Conservation (phyloP, 2,888 invertebrate species). For the Eupithecia tripunctaria region DNA sequence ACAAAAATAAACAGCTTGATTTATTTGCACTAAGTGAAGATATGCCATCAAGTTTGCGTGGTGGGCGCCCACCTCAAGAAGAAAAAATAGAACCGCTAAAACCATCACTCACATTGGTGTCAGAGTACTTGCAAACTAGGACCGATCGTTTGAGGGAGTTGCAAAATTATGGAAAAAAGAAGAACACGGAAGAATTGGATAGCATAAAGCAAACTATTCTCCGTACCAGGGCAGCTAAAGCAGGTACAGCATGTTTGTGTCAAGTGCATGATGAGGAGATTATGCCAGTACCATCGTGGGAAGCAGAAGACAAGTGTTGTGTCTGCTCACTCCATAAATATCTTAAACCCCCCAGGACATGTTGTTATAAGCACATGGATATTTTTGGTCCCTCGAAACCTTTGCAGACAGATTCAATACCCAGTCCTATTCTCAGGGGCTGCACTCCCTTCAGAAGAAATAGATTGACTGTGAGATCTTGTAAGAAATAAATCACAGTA, state of each 20-base stretch:
- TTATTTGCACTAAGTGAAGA: slow-evolving; percentile 78
- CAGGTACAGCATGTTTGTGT: slow-evolving; percentile 72
- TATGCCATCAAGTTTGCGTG: slow-evolving; percentile 74
- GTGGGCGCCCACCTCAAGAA: slow-evolving; percentile 53
- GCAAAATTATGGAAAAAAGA: slow-evolving; percentile 51
- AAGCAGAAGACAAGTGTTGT: slow-evolving; percentile 58
- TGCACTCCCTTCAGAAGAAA: slow-evolving; percentile 58
- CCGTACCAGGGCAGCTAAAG: slow-evolving; percentile 62
- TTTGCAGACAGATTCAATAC: slow-evolving; percentile 45
- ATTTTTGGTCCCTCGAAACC: slow-evolving; percentile 55
- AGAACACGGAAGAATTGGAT: slow-evolving; percentile 65
- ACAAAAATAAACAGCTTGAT: slow-evolving; percentile 63
- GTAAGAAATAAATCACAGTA: slow-evolving; percentile 48
- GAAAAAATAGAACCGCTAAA: slow-evolving; percentile 50
- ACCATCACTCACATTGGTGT: slow-evolving; percentile 69
- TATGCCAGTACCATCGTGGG: slow-evolving; percentile 73
- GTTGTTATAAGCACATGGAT: slow-evolving; percentile 40
- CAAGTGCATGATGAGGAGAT: slow-evolving; percentile 72
- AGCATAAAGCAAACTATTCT: slow-evolving; percentile 72
- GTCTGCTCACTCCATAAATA: slow-evolving; percentile 47
- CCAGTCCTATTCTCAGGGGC: slow-evolving; percentile 55
- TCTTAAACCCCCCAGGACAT: slow-evolving; percentile 19
- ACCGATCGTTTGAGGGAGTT: slow-evolving; percentile 68
- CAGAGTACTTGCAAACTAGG: slow-evolving; percentile 74
- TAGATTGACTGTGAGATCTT: slow-evolving; percentile 51